These are phyloP conservation scores for Eupithecia exiguata DNA, from an alignment of 2,888 invertebrate species.

Conservation along the genomic window DNA sequence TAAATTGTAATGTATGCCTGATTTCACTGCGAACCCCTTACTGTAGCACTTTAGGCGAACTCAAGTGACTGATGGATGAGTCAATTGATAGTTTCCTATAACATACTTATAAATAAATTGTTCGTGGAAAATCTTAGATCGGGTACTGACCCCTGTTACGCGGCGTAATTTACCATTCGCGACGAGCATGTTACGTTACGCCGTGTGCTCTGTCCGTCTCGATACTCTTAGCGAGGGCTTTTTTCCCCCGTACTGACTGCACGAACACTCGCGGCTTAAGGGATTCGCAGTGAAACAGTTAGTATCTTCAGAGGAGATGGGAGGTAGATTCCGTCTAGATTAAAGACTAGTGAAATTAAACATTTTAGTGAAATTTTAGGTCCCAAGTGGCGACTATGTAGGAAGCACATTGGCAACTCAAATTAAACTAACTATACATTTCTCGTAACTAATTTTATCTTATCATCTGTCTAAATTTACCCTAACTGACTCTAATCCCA, in stretches of 20 bases:
- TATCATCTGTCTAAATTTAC: neutral
- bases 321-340: slow-evolving; percentile 71
- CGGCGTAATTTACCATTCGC: no score
- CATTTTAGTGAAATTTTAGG: slow-evolving; percentile 71
- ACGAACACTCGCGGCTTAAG: neutral
- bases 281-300: slow-evolving; percentile 39
- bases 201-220: no score
- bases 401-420: slow-evolving; percentile 46
- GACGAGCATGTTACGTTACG: no score
- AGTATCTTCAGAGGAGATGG: slow-evolving; percentile 59
- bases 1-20: slow-evolving; percentile 42
- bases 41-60: slow-evolving; percentile 10
- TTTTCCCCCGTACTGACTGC: no score
- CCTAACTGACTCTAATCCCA: neutral
- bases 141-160: no score
- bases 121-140: neutral
- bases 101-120: slow-evolving; percentile 8
- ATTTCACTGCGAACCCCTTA: slow-evolving; percentile 23
- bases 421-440: neutral
- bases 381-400: slow-evolving; percentile 62
- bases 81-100: slow-evolving; percentile 13
- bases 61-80: slow-evolving; percentile 3
- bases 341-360: slow-evolving; percentile 75
- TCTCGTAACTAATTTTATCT: neutral
- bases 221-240: no score